phyloP scores from a whole-genome alignment of 2,888 invertebrate species.

The Coelogynopora nodosa region DNA sequence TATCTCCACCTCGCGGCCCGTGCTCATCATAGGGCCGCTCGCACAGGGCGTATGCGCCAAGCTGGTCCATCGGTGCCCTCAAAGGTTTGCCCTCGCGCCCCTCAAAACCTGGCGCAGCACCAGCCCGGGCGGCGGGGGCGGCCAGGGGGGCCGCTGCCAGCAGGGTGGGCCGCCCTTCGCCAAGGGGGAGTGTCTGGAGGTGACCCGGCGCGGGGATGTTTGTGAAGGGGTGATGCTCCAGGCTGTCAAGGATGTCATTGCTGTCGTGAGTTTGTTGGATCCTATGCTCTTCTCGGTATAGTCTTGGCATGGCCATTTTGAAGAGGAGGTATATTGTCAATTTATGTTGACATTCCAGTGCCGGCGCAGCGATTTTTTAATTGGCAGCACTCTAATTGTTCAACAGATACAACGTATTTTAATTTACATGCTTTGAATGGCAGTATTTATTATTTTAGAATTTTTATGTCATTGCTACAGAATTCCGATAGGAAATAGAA shows the following conservation, averaged over 20 bases:
- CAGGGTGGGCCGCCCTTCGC: not conserved
- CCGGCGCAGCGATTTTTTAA: too few species aligned
- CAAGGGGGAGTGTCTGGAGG: not conserved
- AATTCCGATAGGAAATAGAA: too few species aligned
- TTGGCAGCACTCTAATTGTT: too few species aligned
- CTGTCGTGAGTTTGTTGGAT: not conserved
- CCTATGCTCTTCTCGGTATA: too few species aligned
- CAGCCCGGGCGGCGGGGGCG: not conserved
- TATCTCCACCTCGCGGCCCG: not conserved
- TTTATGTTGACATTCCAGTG: too few species aligned
- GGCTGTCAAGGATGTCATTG: not conserved
- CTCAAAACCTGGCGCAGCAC: not conserved
- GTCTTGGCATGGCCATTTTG: too few species aligned
- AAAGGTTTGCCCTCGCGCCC: not conserved
- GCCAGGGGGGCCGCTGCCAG: not conserved
- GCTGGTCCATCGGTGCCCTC: not conserved
- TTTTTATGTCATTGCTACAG: too few species aligned
- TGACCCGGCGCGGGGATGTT: not conserved
- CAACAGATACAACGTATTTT: too few species aligned
- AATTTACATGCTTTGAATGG: too few species aligned
- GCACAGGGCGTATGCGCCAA: not conserved
- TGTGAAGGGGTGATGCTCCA: not conserved
- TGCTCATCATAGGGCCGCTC: not conserved
- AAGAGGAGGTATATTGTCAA: too few species aligned
- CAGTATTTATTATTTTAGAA: too few species aligned